Conservation (phyloP, 92 coral and sea anemone genomes). For the Phenganax marumi region DNA sequence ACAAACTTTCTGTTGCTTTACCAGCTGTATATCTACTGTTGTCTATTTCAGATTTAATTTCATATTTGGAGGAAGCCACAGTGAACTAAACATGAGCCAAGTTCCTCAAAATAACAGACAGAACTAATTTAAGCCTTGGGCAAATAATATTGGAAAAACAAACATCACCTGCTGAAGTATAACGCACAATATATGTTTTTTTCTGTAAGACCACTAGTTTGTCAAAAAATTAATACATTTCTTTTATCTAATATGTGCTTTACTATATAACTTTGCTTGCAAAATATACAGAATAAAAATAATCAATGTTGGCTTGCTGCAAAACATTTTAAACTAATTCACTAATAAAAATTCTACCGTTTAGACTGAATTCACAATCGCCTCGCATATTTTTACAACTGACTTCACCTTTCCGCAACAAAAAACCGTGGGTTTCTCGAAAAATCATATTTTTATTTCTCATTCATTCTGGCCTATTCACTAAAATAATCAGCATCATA, state of each 20-base stretch:
- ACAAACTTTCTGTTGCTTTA: background rate
- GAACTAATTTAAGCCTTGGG: constrained; percentile 20
- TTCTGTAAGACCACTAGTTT: background rate
- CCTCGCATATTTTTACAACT: background rate
- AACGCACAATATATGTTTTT: background rate
- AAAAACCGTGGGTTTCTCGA: background rate
- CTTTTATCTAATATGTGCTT: background rate
- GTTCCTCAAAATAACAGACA: background rate
- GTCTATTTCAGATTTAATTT: constrained; percentile 27
- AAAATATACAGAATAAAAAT: background rate
- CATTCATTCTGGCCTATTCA: constrained; percentile 6
- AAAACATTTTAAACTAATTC: too few species aligned
- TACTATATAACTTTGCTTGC: constrained; percentile 19
- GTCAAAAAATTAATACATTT: background rate
- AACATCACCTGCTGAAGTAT: background rate
- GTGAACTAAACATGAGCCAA: background rate
- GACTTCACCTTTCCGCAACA: too few species aligned
- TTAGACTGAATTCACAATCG: too few species aligned
- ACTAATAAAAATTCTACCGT: too few species aligned
- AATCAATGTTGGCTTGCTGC: too few species aligned
- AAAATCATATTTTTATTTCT: background rate
- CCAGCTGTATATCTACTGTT: background rate
- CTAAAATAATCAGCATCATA: constrained; percentile 14
- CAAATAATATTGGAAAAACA: constrained; percentile 17
- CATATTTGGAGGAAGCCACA: constrained; percentile 35